Conservation (phyloP, 2,888 invertebrate genomes). For the Tholera decimalis region DNA sequence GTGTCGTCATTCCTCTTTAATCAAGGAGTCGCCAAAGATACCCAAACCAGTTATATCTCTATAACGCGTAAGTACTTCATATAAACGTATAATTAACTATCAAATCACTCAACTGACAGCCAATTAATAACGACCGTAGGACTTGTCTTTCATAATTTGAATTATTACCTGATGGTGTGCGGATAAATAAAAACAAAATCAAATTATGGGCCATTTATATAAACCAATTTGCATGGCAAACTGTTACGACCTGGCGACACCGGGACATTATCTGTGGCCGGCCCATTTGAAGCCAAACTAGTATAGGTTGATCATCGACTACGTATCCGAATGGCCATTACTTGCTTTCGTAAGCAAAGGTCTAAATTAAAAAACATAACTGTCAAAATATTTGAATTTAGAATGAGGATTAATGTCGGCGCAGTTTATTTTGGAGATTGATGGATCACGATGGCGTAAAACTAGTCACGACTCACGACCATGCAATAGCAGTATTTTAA, state of each 20-base stretch:
- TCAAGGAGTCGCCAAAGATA: conserved; percentile 55
- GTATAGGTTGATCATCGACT: conserved; percentile 41
- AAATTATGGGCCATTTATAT: conserved; percentile 70
- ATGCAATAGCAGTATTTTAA: not conserved
- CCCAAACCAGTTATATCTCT: conserved; percentile 63
- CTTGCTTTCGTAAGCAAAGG: conserved; percentile 40
- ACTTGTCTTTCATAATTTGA: conserved; percentile 65
- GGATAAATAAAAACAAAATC: conserved; percentile 68
- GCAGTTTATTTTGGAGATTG: conserved; percentile 48
- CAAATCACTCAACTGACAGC: conserved; percentile 66
- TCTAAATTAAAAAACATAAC: conserved; percentile 40
- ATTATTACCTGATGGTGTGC: conserved; percentile 63
- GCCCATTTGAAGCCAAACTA: conserved; percentile 52
- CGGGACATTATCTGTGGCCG: conserved; percentile 53
- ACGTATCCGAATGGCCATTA: conserved; percentile 46
- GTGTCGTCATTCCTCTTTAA: conserved; percentile 46
- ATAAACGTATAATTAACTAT: conserved; percentile 64
- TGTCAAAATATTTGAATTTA: conserved; percentile 37
- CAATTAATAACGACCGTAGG: conserved; percentile 62
- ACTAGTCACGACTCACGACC: conserved; percentile 53
- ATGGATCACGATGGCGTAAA: conserved; percentile 48
- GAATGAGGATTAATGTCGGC: conserved; percentile 44
- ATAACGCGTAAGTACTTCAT: conserved; percentile 56
- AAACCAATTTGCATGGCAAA: conserved; percentile 77
- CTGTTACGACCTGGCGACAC: conserved; percentile 63